Evolutionary conservation across 1,140 invertebrate species (phyloP).

Genomic region (Dinothrombium tinctorium): DNA sequence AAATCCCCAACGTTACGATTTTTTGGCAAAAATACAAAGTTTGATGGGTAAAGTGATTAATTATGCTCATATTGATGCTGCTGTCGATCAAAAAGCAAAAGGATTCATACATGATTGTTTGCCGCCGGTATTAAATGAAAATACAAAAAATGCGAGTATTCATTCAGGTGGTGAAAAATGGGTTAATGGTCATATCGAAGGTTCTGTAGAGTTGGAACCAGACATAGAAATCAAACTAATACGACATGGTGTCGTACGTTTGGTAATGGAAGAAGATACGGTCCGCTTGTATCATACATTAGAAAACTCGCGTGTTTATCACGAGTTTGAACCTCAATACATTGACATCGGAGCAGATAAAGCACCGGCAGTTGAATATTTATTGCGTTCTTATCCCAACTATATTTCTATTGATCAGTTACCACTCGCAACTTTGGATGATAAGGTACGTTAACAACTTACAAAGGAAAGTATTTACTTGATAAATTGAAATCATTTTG

Average conservation of each 20-base stretch:
- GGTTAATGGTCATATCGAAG: conserved; percentile 32
- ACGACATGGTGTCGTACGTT: conserved; percentile 37
- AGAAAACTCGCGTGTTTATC: conserved; percentile 60
- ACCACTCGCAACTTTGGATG: conserved; percentile 33
- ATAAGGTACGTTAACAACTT: conserved; percentile 30
- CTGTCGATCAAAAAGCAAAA: conserved; percentile 59
- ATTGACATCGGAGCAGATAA: conserved; percentile 40
- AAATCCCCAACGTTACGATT: conserved; percentile 23
- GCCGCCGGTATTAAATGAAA: conserved; percentile 42
- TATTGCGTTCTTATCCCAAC: conserved; percentile 47
- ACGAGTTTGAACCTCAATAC: conserved; percentile 48
- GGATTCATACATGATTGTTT: conserved; percentile 60
- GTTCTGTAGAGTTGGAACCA: conserved; percentile 35
- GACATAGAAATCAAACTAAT: conserved; percentile 42
- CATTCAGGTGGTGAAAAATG: conserved; percentile 37
- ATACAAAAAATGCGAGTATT: conserved; percentile 38
- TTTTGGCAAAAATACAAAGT: conserved; percentile 32
- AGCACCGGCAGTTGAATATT: conserved; percentile 37
- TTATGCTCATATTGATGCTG: conserved; percentile 46
- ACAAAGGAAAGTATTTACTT: too few species aligned
- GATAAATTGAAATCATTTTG: conserved; percentile 3
- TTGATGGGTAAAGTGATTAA: conserved; percentile 36
- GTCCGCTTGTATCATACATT: conserved; percentile 47
- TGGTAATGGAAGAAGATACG: conserved; percentile 38
- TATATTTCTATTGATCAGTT: conserved; percentile 44